A percentile compares a stretch with the other conserved stretches of the same genome.
phyloP scores from a whole-genome alignment of 2,797 vertebrate species.

The Arnoldichthys spilopterus region DNA sequence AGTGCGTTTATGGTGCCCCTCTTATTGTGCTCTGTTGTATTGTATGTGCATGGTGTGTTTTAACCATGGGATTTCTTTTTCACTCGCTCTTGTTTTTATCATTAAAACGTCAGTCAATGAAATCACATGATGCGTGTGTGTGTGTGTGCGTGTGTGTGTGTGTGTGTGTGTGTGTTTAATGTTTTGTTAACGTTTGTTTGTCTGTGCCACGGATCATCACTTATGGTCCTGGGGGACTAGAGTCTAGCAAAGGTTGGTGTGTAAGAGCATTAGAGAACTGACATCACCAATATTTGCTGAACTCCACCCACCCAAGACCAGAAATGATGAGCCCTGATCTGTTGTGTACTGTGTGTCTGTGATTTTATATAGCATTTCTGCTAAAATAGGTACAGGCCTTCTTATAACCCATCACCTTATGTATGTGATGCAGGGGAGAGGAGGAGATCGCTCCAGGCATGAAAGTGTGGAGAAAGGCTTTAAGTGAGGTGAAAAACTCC shows the following conservation, averaged over 20 bases:
- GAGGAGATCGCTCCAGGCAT: slow-evolving; percentile 98
- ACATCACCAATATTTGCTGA: background rate
- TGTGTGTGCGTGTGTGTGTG: background rate
- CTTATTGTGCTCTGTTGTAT: slow-evolving; percentile 19
- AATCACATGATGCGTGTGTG: background rate
- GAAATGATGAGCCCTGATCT: background rate
- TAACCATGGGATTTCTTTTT: slow-evolving; percentile 26
- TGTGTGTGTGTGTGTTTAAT: background rate
- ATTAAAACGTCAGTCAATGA: background rate
- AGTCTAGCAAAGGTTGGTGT: background rate
- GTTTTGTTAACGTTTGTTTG: background rate
- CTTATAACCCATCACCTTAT: slow-evolving; percentile 13
- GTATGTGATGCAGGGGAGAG: slow-evolving; percentile 81
- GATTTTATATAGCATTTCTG: background rate
- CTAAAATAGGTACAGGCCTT: slow-evolving; percentile 43
- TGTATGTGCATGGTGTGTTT: slow-evolving; percentile 46
- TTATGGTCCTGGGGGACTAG: background rate
- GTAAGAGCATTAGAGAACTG: too few species aligned
- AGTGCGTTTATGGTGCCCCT: slow-evolving; percentile 4
- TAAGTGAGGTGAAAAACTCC: slow-evolving; percentile 92
- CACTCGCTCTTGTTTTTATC: background rate
- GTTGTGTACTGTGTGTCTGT: background rate
- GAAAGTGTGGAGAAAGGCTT: slow-evolving; percentile 95
- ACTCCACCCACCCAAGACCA: background rate
- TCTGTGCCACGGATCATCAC: background rate